A percentile compares a stretch with the other conserved stretches of the same genome.
Conservation (phyloP, 2,797 vertebrate genomes). For the Sitta carolinensis region DNA sequence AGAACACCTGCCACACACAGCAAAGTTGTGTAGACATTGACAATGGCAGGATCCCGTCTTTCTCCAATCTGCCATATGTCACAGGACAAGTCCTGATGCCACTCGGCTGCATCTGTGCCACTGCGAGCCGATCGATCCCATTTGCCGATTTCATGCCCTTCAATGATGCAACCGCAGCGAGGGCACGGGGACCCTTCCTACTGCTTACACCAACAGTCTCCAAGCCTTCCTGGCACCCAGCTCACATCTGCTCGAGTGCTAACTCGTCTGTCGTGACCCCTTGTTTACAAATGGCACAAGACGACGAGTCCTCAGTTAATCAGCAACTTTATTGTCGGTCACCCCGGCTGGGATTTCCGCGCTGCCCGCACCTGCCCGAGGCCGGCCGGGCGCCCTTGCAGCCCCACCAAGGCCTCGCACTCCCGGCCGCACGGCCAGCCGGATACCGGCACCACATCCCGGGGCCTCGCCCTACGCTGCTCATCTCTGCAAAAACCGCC, state of each 20-base stretch:
- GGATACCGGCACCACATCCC: neutral
- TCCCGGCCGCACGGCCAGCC: neutral
- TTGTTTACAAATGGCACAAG: neutral
- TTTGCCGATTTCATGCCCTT: neutral
- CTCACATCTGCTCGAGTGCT: accelerated
- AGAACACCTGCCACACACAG: neutral
- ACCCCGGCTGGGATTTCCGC: neutral
- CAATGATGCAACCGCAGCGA: neutral
- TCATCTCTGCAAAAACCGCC: neutral
- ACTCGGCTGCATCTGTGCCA: neutral
- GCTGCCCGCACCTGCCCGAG: neutral
- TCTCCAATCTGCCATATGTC: neutral
- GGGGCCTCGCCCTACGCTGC: neutral
- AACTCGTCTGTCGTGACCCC: neutral
- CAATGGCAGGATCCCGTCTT: accelerated
- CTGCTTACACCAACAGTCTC: neutral
- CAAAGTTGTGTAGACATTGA: accelerated
- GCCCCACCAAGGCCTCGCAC: neutral
- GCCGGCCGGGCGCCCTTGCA: neutral
- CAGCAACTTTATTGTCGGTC: neutral
- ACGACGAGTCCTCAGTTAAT: neutral
- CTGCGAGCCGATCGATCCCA: neutral
- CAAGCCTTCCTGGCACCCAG: too few species aligned
- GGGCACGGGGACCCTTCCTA: neutral
- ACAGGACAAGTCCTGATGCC: neutral